phyloP scores from a whole-genome alignment of 2,888 invertebrate species.

The Scotopteryx bipunctaria region DNA sequence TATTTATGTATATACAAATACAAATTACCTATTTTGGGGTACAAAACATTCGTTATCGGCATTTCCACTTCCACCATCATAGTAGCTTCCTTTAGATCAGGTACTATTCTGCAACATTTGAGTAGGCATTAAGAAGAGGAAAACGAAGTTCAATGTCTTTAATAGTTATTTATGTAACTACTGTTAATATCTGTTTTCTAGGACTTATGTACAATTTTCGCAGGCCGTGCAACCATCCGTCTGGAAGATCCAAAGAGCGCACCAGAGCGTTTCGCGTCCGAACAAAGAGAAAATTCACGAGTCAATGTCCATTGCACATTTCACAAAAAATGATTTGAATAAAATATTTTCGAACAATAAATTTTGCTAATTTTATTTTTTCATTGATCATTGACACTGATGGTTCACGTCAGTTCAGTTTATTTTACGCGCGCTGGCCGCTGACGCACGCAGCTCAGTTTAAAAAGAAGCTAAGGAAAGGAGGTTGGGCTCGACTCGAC shows the following conservation, averaged over 20 bases:
- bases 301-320: slow-evolving; percentile 44
- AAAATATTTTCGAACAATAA: not conserved
- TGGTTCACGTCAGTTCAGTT: not conserved
- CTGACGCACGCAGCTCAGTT: no score
- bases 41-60: slow-evolving; percentile 32
- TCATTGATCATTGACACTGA: not conserved
- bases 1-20: no score
- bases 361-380: not conserved
- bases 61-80: slow-evolving; percentile 44
- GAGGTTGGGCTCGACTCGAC: no score
- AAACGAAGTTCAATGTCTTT: not conserved
- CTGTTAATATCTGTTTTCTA: no score
- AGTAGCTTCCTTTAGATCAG: slow-evolving; percentile 18
- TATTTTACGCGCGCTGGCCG: no score
- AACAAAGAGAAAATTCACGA: slow-evolving; percentile 54
- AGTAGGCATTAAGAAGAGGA: not conserved
- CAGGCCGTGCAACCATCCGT: slow-evolving; percentile 58
- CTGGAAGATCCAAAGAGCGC: slow-evolving; percentile 62
- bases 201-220: slow-evolving; percentile 46
- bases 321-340: slow-evolving; percentile 19
- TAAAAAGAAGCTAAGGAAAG: no score
- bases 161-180: slow-evolving; percentile 46
- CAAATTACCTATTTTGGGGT: slow-evolving; percentile 21
- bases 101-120: slow-evolving; percentile 39
- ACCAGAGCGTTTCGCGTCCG: slow-evolving; percentile 61